A percentile compares a stretch with the other conserved stretches of the same genome.
These are phyloP conservation scores for Herpailurus yagouaroundi DNA, from an alignment of 2,113 vertebrate genomes.

Conservation along the genomic window DNA sequence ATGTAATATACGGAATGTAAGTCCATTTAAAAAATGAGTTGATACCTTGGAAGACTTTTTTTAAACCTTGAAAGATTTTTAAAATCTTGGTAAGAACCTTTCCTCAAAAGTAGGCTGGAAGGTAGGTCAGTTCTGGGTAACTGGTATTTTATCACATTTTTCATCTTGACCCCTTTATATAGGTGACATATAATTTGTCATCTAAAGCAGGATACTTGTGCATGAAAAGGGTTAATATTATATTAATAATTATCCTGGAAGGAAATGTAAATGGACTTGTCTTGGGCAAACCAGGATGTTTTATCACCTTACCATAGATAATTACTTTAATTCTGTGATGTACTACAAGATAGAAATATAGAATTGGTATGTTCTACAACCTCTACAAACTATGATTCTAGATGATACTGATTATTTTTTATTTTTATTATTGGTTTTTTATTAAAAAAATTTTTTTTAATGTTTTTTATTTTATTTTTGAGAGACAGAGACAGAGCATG, in stretches of 20 bases:
- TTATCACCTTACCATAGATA: background rate
- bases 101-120: background rate
- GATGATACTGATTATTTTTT: background rate
- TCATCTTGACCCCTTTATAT: background rate
- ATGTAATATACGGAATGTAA: background rate
- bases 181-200: background rate
- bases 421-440: no score
- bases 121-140: background rate
- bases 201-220: background rate
- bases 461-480: no score
- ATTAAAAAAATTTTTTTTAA: no score
- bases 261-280: background rate
- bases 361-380: background rate
- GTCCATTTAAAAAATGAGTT: background rate
- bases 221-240: background rate
- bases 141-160: slow-evolving; percentile 5
- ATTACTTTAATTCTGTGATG: background rate
- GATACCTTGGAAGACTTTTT: slow-evolving; percentile 4
- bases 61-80: background rate
- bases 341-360: background rate
- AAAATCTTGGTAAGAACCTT: background rate
- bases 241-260: background rate
- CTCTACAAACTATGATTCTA: background rate
- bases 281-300: background rate
- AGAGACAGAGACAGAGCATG: no score